These are phyloP conservation scores for Carapus acus DNA, from an alignment of 2,797 vertebrate genomes.

Conservation along the genomic window DNA sequence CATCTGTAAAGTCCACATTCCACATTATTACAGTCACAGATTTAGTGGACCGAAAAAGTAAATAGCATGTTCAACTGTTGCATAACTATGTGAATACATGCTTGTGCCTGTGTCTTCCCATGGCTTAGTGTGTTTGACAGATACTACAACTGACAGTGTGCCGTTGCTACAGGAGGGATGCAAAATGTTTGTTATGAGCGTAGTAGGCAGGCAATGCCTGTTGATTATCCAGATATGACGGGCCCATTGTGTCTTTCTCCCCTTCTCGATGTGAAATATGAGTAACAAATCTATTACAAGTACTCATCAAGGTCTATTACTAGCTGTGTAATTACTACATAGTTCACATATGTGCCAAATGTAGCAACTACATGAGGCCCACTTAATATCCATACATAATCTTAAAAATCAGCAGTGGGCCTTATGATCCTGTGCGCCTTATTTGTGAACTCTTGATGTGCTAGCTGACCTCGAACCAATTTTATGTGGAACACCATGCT, in stretches of 20 bases:
- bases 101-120: conserved; percentile 34
- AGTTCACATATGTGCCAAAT: neutral
- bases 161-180: conserved; percentile 35
- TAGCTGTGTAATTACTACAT: neutral
- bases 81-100: conserved; percentile 8
- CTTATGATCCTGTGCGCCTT: too few species aligned
- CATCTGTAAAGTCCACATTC: too few species aligned
- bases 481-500: too few species aligned
- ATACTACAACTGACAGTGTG: conserved; percentile 22
- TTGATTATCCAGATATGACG: conserved; percentile 8
- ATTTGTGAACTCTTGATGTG: too few species aligned
- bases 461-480: too few species aligned
- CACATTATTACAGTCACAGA: conserved; percentile 47
- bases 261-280: neutral
- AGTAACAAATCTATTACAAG: neutral
- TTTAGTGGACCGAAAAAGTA: conserved; percentile 31
- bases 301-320: too few species aligned
- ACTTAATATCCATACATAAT: too few species aligned
- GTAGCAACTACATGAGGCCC: neutral
- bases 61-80: conserved; percentile 5
- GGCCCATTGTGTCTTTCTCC: too few species aligned
- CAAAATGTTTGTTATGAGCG: conserved; percentile 47
- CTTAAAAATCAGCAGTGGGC: too few species aligned
- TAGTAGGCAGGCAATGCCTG: conserved; percentile 12
- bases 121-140: conserved; percentile 35